These are phyloP conservation scores for Megathymus violae DNA, from an alignment of 1,140 invertebrate species.

Conservation along the genomic window DNA sequence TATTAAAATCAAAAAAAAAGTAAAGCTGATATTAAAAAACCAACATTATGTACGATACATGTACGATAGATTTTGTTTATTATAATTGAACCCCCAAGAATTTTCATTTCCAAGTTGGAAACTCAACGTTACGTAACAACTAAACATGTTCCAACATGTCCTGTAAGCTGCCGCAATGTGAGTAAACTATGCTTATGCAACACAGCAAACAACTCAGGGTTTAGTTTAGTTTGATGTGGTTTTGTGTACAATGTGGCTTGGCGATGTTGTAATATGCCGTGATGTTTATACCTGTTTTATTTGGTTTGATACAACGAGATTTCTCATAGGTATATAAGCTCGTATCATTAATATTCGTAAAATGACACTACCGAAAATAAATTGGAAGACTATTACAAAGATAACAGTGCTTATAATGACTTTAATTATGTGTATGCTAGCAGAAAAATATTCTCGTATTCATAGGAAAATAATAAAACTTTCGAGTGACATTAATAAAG, in stretches of 20 bases:
- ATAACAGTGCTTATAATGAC: no score
- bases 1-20: no score
- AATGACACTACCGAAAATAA: no score
- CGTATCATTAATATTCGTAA: no score
- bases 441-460: constrained; percentile 30
- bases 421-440: neutral
- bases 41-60: no score
- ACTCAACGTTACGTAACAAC: neutral
- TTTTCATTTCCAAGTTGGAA: neutral
- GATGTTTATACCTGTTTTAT: neutral
- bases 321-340: no score
- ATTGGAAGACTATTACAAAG: no score
- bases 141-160: neutral
- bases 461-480: no score
- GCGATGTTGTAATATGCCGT: neutral
- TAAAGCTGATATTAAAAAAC: no score
- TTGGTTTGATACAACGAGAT: no score
- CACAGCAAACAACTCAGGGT: constrained; percentile 6
- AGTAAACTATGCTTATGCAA: constrained; percentile 11
- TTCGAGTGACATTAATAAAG: no score
- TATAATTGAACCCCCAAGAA: neutral
- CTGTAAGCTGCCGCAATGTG: constrained; percentile 12
- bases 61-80: no score
- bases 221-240: constrained; percentile 16
- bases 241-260: constrained; percentile 12